Conservation (phyloP, 2,888 invertebrate species). For the Xestia ashworthii region DNA sequence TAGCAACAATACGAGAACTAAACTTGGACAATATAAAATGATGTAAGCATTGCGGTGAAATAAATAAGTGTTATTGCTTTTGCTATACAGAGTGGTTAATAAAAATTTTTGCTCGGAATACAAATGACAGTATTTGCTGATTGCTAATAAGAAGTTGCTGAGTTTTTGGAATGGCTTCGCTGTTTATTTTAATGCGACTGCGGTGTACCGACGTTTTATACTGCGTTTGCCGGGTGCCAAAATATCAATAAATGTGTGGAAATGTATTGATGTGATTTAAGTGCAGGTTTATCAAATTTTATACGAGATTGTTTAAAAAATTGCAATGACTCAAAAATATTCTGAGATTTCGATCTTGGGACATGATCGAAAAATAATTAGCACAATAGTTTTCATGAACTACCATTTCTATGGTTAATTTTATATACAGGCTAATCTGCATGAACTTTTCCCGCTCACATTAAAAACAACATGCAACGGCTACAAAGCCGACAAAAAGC, state of each 20-base stretch:
- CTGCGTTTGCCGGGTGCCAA: background rate
- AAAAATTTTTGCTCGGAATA: conserved; percentile 48
- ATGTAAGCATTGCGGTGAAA: conserved; percentile 52
- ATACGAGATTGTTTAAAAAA: background rate
- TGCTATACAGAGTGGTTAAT: conserved; percentile 34
- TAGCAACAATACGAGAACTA: conserved; percentile 46
- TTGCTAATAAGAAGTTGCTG: conserved; percentile 38
- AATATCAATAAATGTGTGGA: background rate
- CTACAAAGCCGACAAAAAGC: conserved; percentile 1
- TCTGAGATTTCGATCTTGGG: background rate
- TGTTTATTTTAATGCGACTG: conserved; percentile 18
- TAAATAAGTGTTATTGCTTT: conserved; percentile 58
- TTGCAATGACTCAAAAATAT: background rate
- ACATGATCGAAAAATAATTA: background rate
- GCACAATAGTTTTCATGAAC: background rate
- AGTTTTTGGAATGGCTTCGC: conserved; percentile 23
- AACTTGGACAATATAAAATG: conserved; percentile 54
- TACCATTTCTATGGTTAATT: background rate
- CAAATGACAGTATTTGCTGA: conserved; percentile 49
- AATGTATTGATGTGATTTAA: background rate
- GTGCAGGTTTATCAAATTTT: background rate
- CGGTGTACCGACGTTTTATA: too few relatives aligned
- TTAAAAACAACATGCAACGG: conserved; percentile 10
- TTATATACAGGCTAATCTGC: background rate
- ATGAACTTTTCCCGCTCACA: background rate